Evolutionary conservation across 1,140 invertebrate species (phyloP), one percentile per base, ranked within the genome.

Genomic region (Rhyacophila brunnea): DNA sequence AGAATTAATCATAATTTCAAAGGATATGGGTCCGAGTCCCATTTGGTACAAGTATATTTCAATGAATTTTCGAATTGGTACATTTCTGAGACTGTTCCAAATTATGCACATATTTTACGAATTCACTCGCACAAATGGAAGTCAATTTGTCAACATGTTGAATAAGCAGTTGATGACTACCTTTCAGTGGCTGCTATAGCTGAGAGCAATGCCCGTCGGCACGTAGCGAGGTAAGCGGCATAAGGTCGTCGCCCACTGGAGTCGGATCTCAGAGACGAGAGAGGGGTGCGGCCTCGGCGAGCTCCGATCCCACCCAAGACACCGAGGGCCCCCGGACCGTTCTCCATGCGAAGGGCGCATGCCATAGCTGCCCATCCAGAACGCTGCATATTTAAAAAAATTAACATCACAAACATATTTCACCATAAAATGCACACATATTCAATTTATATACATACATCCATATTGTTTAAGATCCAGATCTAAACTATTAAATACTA

Each of bases 151-250:
- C 34, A 35, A 35, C n/a, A 35, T 7, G 43, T 4, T 11, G 43
- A n/a, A n/a, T n/a, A n/a, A n/a, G n/a, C n/a, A n/a, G n/a, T n/a
- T 47, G 18, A 35, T 43, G 40, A 75, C 68, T 73, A 78, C 74
- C 82, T 78, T 49, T 87, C 80, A n/a, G 91, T 73, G 62, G 85
- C 82, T 28, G 85, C 80, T 17, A 85, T 71, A 2, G 85, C 83
- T 19, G 83, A 80, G 20, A 91, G 73, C 4, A 92, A 73, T 2
- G 85, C 83, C 60, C 90, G 84, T 34, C 87, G 77, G 68, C 87
- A 89, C 43, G 85, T 77, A 34, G 89, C 82, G 42, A 93, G 75
- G 72, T 92, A 92, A 1, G 85, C 80, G 17, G 89, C 81, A 69
- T 91, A 93, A 23, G 85, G 83, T 1, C 72, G 59, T 6, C 74